Base-by-base conservation (phyloP, 2,113 vertebrate species). In the Hydropotes inermis region DNA sequence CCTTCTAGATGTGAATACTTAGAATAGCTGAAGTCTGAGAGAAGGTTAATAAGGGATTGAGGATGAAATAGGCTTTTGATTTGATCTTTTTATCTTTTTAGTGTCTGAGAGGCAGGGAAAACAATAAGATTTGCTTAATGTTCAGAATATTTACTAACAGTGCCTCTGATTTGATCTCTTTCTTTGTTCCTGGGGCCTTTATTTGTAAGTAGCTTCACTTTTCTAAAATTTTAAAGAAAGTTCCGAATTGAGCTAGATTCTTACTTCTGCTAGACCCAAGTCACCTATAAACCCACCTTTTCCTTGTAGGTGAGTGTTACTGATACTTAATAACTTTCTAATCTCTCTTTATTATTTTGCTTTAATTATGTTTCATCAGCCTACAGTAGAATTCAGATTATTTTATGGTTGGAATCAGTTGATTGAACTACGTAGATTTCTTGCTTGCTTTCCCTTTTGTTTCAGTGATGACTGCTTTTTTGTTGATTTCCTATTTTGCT, bases 391-490 rank as follows among this genome's bases (percentile, higher is more conserved):
- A 81, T 94, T 93, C 10, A 82, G 55, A 28, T 54, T 85, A 27
- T 92, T 67, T 96, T 60, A 36, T 95, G 43, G 45, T 90, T 64
- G 87, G 87, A 87, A 93, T 81, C 0, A 6, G 78, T 82, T 67
- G 27, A 43, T 67, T 60, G 33, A 85, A 70, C 54, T 87, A 14
- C 1, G 1, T 83, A 55, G 6, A 16, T 61, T 90, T 78, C 52
- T 61, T 94, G 64, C 36, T 85, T 83, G 47, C n/a, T 97, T 79
- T 86, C 95, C 30, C 27, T 92, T 86, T 79, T 94, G 30, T 87
- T 97, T 95, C 74, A 33, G 28, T 39, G 58, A 79, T 89, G 55
- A 47, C 50, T 91, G 12, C 17, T 9, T 16, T 89, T 90, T 84
- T 96, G 52, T 91, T 92, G 13, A 82, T 85, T 79, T 21, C 57